Evolutionary conservation across 2,888 invertebrate genomes (phyloP).

Genomic region (Syritta pipiens): DNA sequence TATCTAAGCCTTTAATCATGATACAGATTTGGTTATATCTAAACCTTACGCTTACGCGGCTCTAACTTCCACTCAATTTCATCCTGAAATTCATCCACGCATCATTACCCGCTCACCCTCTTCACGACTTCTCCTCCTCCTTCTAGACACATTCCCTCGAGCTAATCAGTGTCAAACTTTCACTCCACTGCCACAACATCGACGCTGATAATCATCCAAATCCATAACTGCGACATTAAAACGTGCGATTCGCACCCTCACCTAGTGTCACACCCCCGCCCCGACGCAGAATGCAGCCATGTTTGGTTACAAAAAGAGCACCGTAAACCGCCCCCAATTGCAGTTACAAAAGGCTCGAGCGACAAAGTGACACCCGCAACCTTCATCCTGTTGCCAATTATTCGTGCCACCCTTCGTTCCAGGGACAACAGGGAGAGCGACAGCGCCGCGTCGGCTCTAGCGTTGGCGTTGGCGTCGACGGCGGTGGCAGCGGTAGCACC

Average conservation of each 20-base stretch:
- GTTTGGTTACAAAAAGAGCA: not conserved
- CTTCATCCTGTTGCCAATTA: constrained; percentile 11
- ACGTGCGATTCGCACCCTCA: not conserved
- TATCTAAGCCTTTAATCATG: too few species aligned
- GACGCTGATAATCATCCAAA: not conserved
- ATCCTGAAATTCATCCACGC: too few species aligned
- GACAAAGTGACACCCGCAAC: constrained; percentile 17
- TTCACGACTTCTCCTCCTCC: too few species aligned
- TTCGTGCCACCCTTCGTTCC: constrained; percentile 4
- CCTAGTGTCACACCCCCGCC: not conserved
- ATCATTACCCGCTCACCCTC: too few species aligned
- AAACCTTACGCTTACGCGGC: too few species aligned
- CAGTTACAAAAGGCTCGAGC: not conserved
- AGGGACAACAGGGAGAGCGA: too few species aligned
- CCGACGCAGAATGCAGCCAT: not conserved
- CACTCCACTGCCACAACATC: too few species aligned
- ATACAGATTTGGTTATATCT: too few species aligned
- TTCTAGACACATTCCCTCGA: too few species aligned
- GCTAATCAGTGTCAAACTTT: too few species aligned
- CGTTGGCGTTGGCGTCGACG: not conserved
- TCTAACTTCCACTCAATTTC: too few species aligned
- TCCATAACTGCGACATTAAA: not conserved
- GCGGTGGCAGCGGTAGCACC: not conserved
- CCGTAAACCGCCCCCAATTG: not conserved
- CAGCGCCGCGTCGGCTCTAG: too few species aligned